Evolutionary conservation across 2,113 vertebrate species (phyloP).

Genomic region (Strix uralensis): DNA sequence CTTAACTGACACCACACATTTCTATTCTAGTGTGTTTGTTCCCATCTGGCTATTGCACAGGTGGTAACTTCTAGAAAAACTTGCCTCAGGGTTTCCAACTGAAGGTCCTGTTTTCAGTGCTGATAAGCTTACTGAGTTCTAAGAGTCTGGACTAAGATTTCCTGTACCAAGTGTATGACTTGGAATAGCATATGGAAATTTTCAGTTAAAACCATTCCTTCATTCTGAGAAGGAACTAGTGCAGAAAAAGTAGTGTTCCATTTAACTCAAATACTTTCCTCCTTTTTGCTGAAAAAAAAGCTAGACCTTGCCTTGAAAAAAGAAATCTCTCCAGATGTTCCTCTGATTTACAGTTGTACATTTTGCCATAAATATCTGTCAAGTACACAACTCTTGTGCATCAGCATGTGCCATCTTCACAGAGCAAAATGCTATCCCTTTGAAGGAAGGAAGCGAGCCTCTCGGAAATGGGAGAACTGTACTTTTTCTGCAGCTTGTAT

Average conservation of each 20-base stretch:
- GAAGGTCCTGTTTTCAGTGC: not conserved
- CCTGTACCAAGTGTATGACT: not conserved
- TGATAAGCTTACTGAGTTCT: not conserved
- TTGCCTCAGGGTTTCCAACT: not conserved
- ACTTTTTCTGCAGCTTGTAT: not conserved
- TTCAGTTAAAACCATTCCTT: not conserved
- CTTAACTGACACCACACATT: not conserved
- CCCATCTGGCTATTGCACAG: not conserved
- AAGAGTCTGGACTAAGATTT: not conserved
- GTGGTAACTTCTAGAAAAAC: not conserved
- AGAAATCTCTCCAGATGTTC: not conserved
- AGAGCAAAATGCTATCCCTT: not conserved
- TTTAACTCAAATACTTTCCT: not conserved
- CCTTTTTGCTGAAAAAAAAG: not conserved
- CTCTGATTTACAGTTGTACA: not conserved
- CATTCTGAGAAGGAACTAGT: not conserved
- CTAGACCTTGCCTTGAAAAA: not conserved
- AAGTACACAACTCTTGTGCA: not conserved
- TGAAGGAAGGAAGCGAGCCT: not conserved
- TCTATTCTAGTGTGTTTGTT: not conserved
- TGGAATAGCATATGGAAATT: not conserved
- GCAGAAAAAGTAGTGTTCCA: not conserved
- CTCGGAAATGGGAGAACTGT: not conserved
- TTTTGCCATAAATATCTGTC: not conserved
- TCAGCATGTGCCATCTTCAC: not conserved